Evolutionary conservation across 2,797 vertebrate species (phyloP).

Genomic region (Tiaroga cobitis): DNA sequence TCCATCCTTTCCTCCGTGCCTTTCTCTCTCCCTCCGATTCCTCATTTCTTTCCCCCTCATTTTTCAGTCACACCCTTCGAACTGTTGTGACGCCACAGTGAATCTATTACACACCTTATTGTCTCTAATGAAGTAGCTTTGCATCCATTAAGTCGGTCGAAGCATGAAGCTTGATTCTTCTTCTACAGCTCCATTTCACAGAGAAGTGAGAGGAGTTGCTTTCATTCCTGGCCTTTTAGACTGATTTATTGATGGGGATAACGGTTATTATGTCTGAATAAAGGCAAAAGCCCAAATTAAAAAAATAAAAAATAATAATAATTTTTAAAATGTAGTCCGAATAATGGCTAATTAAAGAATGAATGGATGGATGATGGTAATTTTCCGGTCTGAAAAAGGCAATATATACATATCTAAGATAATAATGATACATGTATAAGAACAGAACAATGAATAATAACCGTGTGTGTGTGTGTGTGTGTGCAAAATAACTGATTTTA

Average conservation of each 20-base stretch:
- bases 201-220: background rate
- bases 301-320: background rate
- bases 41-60: constrained; percentile 15
- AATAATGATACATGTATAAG: no score
- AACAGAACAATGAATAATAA: no score
- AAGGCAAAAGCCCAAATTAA: background rate
- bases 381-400: background rate
- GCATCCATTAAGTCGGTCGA: constrained; percentile 77
- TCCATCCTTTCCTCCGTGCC: background rate
- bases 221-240: background rate
- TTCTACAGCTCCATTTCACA: constrained; percentile 74
- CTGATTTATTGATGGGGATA: background rate
- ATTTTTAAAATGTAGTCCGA: background rate
- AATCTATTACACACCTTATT: constrained; percentile 86
- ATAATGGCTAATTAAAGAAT: background rate
- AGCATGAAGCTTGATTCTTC: constrained; percentile 74
- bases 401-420: no score
- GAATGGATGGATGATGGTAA: background rate
- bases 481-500: no score
- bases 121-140: constrained; percentile 82
- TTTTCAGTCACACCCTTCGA: constrained; percentile 55
- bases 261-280: background rate
- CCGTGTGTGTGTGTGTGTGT: no score
- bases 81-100: constrained; percentile 78
- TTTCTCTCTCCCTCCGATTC: background rate